phyloP scores from a whole-genome alignment of 2,113 vertebrate genomes.

The Cryptomyrus ogoouensis region DNA sequence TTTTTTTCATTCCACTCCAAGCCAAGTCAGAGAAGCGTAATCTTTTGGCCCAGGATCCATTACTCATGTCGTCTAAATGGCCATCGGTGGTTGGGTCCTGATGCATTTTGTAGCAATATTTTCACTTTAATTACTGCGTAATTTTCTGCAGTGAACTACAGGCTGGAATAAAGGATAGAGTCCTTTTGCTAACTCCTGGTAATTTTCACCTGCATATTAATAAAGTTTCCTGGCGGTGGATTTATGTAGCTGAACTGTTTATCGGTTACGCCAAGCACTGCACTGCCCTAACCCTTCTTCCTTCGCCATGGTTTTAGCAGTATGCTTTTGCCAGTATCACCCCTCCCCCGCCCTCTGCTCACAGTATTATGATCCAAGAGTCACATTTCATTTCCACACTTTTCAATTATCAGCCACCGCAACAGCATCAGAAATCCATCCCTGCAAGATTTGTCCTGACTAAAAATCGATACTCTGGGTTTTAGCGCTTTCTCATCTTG shows the following conservation, averaged over 20 bases:
- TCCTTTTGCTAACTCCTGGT: not conserved
- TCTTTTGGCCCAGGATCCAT: not conserved
- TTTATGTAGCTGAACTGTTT: not conserved
- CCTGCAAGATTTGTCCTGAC: slow-evolving; percentile 8
- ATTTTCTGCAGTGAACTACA: slow-evolving; percentile 2
- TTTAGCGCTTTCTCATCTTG: slow-evolving; percentile 13
- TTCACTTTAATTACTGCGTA: slow-evolving; percentile 7
- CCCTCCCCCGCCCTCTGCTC: not conserved
- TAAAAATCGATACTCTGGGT: slow-evolving; percentile 14
- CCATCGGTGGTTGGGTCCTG: no score
- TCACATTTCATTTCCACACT: slow-evolving; percentile 8
- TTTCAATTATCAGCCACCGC: not conserved
- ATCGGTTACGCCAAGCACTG: not conserved
- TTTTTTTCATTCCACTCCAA: not conserved
- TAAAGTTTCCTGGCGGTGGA: not conserved
- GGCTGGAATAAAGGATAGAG: not conserved
- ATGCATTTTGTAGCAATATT: not conserved
- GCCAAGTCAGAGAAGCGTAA: not conserved
- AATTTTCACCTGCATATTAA: not conserved
- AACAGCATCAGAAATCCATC: slow-evolving; percentile 9
- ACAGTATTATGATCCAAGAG: not conserved
- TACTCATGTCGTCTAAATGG: not conserved
- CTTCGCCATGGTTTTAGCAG: not conserved
- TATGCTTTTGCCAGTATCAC: not conserved
- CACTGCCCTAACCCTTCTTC: no score